phyloP scores from a whole-genome alignment of 2,797 vertebrate species.

The Typhlichthys eigenmanni region DNA sequence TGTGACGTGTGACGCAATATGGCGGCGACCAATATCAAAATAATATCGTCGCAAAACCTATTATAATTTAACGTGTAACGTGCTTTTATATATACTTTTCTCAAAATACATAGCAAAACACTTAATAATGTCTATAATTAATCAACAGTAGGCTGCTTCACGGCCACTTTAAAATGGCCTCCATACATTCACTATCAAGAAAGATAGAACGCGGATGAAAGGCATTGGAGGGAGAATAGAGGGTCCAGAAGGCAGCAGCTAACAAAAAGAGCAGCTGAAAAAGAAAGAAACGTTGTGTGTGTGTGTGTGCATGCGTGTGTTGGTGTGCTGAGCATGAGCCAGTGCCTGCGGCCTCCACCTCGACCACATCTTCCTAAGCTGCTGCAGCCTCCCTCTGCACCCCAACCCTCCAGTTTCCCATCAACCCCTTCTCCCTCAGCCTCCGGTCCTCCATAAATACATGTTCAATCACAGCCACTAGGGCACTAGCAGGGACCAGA shows the following conservation, averaged over 20 bases:
- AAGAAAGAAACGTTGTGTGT: conserved; percentile 17
- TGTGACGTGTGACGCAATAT: too few species aligned
- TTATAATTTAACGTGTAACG: too few species aligned
- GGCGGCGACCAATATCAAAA: too few species aligned
- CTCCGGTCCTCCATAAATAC: conserved; percentile 72
- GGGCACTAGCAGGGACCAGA: conserved; percentile 45
- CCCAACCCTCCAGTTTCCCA: neutral
- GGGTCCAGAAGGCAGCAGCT: conserved; percentile 49
- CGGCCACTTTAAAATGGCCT: conserved; percentile 56
- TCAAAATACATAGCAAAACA: too few species aligned
- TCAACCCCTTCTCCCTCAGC: conserved; percentile 24
- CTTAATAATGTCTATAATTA: too few species aligned
- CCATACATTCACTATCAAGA: conserved; percentile 51
- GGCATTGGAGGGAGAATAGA: conserved; percentile 45
- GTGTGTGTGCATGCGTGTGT: conserved; percentile 50
- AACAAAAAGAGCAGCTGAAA: conserved; percentile 63
- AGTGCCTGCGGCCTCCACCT: conserved; percentile 63
- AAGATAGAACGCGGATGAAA: conserved; percentile 59
- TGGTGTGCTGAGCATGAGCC: conserved; percentile 65
- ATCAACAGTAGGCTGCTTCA: too few species aligned
- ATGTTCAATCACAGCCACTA: conserved; percentile 71
- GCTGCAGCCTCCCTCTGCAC: conserved; percentile 47
- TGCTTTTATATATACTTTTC: too few species aligned
- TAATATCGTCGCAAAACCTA: too few species aligned
- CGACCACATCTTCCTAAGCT: conserved; percentile 66